Evolutionary conservation across 2,888 invertebrate genomes (phyloP).

Genomic region (Eueremaeus valkanovi): DNA sequence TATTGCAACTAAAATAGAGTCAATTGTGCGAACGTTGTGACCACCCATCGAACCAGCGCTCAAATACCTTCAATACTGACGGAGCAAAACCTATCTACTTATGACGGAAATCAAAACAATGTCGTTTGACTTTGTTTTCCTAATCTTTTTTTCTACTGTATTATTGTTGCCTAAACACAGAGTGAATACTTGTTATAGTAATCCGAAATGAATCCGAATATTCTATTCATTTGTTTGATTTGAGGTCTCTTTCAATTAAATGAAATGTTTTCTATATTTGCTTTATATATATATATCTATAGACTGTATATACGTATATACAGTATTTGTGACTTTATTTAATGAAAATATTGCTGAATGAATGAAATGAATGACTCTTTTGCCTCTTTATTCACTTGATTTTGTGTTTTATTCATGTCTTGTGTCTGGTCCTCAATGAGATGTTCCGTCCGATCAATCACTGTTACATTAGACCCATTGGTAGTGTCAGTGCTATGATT

Average conservation of each 20-base stretch:
- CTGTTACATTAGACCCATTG: neutral
- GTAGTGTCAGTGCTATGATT: neutral
- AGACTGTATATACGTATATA: no score
- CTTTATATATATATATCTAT: no score
- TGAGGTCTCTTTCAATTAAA: neutral
- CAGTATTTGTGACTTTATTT: no score
- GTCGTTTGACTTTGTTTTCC: constrained; percentile 2
- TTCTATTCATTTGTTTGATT: neutral
- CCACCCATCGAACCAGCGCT: neutral
- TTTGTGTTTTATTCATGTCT: constrained; percentile 17
- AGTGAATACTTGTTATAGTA: no score
- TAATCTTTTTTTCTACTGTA: neutral
- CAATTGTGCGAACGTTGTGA: neutral
- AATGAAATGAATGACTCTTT: neutral
- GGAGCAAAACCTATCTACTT: neutral
- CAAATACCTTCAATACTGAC: neutral
- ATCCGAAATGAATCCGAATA: neutral
- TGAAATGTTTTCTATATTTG: neutral
- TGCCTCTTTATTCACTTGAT: neutral
- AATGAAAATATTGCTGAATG: no score
- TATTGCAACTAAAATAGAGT: neutral
- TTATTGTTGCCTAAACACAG: no score
- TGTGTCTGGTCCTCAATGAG: neutral
- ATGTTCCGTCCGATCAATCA: constrained; percentile 29
- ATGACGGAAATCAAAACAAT: constrained; percentile 25